Conservation (phyloP, 35 echinoderm and acorn worm genomes). For the Apostichopus californicus region DNA sequence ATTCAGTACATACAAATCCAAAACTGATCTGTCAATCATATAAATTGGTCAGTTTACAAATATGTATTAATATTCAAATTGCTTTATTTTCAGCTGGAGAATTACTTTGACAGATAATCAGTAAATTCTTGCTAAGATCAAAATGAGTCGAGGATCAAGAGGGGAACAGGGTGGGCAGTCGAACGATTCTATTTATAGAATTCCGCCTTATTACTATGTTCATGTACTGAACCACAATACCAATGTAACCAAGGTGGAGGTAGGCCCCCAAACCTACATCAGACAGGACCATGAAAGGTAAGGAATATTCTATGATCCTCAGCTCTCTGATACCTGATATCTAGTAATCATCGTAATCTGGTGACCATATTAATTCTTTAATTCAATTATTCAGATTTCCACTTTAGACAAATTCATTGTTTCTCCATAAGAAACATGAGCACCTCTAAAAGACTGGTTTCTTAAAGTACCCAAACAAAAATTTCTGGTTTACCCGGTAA, state of each 20-base stretch:
- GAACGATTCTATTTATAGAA: conserved; percentile 90
- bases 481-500: too few relatives aligned
- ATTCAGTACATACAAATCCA: too few relatives aligned
- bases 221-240: conserved; percentile 96
- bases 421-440: too few relatives aligned
- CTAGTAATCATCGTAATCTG: too few relatives aligned
- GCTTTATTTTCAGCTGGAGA: too few relatives aligned
- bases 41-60: too few relatives aligned
- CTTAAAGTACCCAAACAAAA: too few relatives aligned
- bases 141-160: conserved; percentile 20
- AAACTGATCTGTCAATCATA: too few relatives aligned
- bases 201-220: conserved; percentile 93
- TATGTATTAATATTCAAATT: too few relatives aligned
- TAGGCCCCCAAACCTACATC: conserved; percentile 94
- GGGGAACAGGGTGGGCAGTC: conserved; percentile 23
- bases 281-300: conserved; percentile 98
- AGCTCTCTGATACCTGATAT: neutral
- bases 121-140: neutral
- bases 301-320: neutral
- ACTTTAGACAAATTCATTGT: conserved; percentile 74
- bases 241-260: conserved; percentile 94
- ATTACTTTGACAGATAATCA: too few relatives aligned
- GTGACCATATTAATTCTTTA: conserved; percentile 81
- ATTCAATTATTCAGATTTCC: conserved; percentile 88
- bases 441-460: too few relatives aligned